Conservation (phyloP, 2,888 invertebrate species). For the Rhaphigaster nebulosa region DNA sequence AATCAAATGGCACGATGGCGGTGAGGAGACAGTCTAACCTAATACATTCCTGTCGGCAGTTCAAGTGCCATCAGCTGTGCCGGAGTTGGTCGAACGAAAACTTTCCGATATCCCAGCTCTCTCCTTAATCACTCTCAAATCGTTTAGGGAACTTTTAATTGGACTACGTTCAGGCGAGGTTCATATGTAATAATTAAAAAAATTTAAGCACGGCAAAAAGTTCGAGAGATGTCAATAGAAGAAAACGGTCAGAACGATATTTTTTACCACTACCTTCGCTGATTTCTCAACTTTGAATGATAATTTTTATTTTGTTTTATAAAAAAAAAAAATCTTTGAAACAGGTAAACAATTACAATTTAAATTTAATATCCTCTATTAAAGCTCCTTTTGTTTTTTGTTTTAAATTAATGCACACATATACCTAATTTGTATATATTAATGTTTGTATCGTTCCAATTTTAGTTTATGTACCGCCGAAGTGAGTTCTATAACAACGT, state of each 20-base stretch:
- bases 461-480: too few species aligned
- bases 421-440: too few species aligned
- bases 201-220: background rate
- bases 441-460: too few species aligned
- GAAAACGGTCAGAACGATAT: background rate
- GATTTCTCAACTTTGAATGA: too few species aligned
- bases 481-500: too few species aligned
- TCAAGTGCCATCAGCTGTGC: background rate
- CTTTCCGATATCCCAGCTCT: background rate
- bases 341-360: too few species aligned
- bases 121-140: background rate
- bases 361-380: too few species aligned
- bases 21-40: background rate
- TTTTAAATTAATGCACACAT: too few species aligned
- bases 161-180: background rate
- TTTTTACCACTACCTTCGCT: background rate
- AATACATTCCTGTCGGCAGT: background rate
- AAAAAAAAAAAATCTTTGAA: too few species aligned
- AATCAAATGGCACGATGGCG: background rate
- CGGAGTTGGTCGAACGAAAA: background rate
- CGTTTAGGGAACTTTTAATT: background rate
- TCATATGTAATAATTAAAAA: background rate
- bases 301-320: too few species aligned
- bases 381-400: too few species aligned
- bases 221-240: background rate